phyloP scores from a whole-genome alignment of 2,888 invertebrate genomes.

The Mythimna loreyi region DNA sequence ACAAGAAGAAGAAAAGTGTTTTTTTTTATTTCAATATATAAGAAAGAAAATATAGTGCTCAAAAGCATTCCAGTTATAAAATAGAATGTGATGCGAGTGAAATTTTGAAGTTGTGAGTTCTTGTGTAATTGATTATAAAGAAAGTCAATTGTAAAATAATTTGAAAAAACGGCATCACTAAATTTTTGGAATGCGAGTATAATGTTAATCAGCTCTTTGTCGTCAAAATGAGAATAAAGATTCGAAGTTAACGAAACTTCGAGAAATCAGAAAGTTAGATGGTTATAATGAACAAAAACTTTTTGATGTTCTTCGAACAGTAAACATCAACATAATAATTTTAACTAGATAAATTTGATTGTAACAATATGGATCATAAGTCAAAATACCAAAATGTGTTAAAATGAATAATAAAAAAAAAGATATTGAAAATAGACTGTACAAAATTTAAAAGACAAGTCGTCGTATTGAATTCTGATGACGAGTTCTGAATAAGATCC shows the following conservation, averaged over 20 bases:
- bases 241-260: not conserved
- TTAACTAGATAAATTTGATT: not conserved
- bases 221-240: not conserved
- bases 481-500: constrained; percentile 37
- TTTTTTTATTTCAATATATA: constrained; percentile 4
- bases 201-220: not conserved
- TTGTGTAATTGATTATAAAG: not conserved
- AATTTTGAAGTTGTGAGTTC: constrained; percentile 4
- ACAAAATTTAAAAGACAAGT: constrained; percentile 15
- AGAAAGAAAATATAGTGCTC: constrained; percentile 17
- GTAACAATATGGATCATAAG: not conserved
- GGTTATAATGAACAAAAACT: not conserved
- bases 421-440: constrained; percentile 16
- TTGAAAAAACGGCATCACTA: not conserved
- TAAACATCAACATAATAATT: not conserved
- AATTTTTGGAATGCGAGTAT: not conserved
- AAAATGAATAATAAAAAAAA: constrained; percentile 28
- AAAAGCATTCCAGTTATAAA: constrained; percentile 35
- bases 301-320: not conserved
- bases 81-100: constrained; percentile 19
- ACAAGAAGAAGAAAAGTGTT: constrained; percentile 8
- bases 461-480: constrained; percentile 36
- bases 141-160: no score
- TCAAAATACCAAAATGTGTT: not conserved
- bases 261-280: not conserved